These are phyloP conservation scores for Hippocampus zosterae DNA, from an alignment of 2,113 vertebrate species.

Conservation along the genomic window DNA sequence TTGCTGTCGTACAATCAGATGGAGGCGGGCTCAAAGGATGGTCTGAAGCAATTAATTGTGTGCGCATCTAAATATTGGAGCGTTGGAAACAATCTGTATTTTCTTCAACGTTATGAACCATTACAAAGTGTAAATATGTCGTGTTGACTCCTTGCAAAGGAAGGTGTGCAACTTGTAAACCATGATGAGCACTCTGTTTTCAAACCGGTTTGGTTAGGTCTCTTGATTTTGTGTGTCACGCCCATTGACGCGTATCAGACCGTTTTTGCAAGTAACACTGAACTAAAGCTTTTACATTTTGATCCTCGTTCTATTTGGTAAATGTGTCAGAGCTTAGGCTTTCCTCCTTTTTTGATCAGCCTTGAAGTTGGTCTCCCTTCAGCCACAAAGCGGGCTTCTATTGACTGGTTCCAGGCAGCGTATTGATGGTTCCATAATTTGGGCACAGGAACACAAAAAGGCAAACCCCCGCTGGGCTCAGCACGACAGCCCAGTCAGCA, in stretches of 20 bases:
- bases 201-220: conserved; percentile 21
- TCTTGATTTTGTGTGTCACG: conserved; percentile 10
- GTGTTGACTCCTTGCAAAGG: not conserved
- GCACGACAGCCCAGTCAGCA: conserved; percentile 77
- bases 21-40: not conserved
- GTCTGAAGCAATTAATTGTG: too few species aligned
- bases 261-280: not conserved
- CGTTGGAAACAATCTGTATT: not conserved
- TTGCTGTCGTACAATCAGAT: not conserved
- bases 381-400: conserved; percentile 72
- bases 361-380: conserved; percentile 75
- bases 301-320: conserved; percentile 54
- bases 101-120: not conserved
- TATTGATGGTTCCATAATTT: conserved; percentile 83
- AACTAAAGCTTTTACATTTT: conserved; percentile 22
- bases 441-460: conserved; percentile 78
- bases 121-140: not conserved
- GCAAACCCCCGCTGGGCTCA: conserved; percentile 75
- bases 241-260: conserved; percentile 12
- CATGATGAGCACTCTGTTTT: conserved; percentile 9
- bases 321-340: conserved; percentile 56
- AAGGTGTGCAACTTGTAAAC: conserved; percentile 18
- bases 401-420: conserved; percentile 76
- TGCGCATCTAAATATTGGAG: not conserved
- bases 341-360: conserved; percentile 53